These are phyloP conservation scores for Peromyscus nudipes DNA, from an alignment of 2,797 vertebrate species.

Conservation along the genomic window DNA sequence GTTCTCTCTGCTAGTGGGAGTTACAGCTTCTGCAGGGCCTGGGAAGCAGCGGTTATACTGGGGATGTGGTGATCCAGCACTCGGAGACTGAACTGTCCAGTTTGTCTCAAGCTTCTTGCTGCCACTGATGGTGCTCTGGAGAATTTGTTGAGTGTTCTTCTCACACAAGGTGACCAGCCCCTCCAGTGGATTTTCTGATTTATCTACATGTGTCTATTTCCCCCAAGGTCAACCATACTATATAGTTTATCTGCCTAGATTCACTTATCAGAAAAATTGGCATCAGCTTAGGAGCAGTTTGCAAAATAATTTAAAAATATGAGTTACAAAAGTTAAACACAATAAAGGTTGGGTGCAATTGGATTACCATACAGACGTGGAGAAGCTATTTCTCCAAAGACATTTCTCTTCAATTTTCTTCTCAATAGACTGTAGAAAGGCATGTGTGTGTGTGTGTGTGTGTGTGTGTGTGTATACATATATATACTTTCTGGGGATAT, in stretches of 20 bases:
- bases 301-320: background rate
- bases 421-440: background rate
- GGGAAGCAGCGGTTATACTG: background rate
- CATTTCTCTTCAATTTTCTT: background rate
- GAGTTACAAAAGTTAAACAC: background rate
- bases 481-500: background rate
- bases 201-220: background rate
- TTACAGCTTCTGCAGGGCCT: background rate
- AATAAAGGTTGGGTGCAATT: background rate
- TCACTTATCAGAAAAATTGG: conserved; percentile 5
- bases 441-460: too few species aligned
- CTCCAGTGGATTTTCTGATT: background rate
- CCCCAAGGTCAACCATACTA: background rate
- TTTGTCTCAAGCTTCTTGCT: background rate
- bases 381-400: background rate
- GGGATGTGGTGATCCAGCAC: background rate
- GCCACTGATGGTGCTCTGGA: background rate
- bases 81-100: background rate
- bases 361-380: background rate
- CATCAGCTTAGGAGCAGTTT: background rate
- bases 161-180: background rate
- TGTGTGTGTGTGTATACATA: too few species aligned
- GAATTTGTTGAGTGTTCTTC: background rate
- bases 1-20: background rate
- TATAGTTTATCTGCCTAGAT: background rate